These are phyloP conservation scores for Fulmarus glacialis DNA, from an alignment of 2,113 vertebrate genomes.

Conservation along the genomic window DNA sequence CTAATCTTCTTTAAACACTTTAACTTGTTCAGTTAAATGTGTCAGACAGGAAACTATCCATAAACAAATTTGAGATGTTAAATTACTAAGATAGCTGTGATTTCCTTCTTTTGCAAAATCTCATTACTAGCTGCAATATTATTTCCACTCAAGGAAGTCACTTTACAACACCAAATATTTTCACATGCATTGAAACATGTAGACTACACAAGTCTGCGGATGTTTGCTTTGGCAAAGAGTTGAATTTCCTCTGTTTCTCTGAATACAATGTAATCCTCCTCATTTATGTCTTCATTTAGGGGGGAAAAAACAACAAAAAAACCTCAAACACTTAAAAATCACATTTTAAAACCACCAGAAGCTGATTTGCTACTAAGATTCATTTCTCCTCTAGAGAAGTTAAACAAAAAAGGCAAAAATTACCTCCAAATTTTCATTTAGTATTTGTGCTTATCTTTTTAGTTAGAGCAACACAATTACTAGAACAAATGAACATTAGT, in stretches of 20 bases:
- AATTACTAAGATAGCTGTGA: slow-evolving; percentile 69
- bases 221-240: slow-evolving; percentile 68
- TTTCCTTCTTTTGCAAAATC: slow-evolving; percentile 72
- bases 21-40: slow-evolving; percentile 59
- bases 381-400: not conserved
- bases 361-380: not conserved
- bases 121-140: slow-evolving; percentile 45
- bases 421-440: not conserved
- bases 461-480: not conserved
- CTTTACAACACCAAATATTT: slow-evolving; percentile 50
- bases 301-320: not conserved
- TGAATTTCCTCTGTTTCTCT: slow-evolving; percentile 53
- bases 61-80: slow-evolving; percentile 68
- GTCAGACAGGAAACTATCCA: slow-evolving; percentile 69
- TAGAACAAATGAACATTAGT: not conserved
- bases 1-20: slow-evolving; percentile 67
- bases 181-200: slow-evolving; percentile 66
- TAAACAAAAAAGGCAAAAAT: not conserved
- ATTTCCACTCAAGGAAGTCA: slow-evolving; percentile 69
- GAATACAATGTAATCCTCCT: slow-evolving; percentile 62
- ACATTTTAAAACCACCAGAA: not conserved
- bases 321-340: not conserved
- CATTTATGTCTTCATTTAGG: not conserved
- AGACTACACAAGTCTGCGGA: slow-evolving; percentile 47
- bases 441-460: not conserved